Base-by-base conservation (phyloP, 2,797 vertebrate species). In the Pitangus sulphuratus region DNA sequence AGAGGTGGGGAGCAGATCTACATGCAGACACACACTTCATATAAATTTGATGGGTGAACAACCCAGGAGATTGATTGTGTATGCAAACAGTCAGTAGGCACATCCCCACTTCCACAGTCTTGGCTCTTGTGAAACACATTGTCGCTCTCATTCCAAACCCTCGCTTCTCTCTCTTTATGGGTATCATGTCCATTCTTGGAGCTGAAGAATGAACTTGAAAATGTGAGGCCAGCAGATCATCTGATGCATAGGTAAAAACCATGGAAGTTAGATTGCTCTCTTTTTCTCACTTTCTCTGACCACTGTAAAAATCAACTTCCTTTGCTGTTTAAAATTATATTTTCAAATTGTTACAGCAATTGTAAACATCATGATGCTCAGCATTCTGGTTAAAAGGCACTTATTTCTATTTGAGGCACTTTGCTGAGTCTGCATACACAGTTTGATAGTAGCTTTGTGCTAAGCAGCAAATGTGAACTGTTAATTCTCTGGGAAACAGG, bases 391-490 rank as follows among this genome's bases (percentile, higher is more conserved):
- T 51, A 88, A 84, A 81, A 60, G 25, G 7, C 56, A 21, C 69
- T 51, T 94, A 47, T 90, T 94, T 90, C 61, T 92, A 16, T 89
- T 84, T 91, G 69, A 50, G 44, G 26, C 62, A 76, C 15, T 86
- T 74, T 53, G 12, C 33, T 74, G 40, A 37, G 30, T 60, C 40
- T 78, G 8, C 66, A 39, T 44, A 61, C 28, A 37, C 4, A 28
- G 24, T 57, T 39, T 77, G 78, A 45, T 53, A 92, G 61, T n/a
- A 56, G 40, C 19, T 87, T 93, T 72, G 45, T 70, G 44, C 30
- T n/a, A 33, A 84, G 48, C 14, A 80, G 54, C 33, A 82, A 91
- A 88, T 11, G 19, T 15, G 26, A 64, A 37, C 26, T 37, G 17
- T 40, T 93, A 76, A 51, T 33, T 76, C 24, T 40, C 44, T 60